phyloP scores from a whole-genome alignment of 2,113 vertebrate genomes.

The Urocitellus parryii region DNA sequence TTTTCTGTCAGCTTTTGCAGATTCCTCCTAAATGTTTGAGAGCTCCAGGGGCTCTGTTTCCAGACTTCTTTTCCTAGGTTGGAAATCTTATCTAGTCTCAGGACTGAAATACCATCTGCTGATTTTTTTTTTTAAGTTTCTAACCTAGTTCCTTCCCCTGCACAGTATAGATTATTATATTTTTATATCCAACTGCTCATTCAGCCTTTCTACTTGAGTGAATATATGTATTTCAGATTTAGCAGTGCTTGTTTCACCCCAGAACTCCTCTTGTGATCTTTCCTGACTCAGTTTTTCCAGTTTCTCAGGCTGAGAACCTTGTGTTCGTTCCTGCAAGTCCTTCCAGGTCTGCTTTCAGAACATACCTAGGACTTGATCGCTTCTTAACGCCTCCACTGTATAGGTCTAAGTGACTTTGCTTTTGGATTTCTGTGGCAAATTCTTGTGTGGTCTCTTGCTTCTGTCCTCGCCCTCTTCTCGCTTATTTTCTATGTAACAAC shows the following conservation, averaged over 20 bases:
- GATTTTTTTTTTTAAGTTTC: not conserved
- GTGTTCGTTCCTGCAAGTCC: not conserved
- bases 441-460: not conserved
- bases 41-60: not conserved
- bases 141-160: not conserved
- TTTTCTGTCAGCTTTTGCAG: not conserved
- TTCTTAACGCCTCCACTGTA: not conserved
- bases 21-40: not conserved
- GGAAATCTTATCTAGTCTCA: not conserved
- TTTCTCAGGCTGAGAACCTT: not conserved
- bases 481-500: not conserved
- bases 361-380: not conserved
- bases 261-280: not conserved
- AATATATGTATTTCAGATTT: not conserved
- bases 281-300: not conserved
- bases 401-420: not conserved
- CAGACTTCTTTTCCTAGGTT: not conserved
- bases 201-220: not conserved
- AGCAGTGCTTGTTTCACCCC: not conserved
- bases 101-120: not conserved
- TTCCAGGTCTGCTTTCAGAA: conserved; percentile 20
- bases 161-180: not conserved
- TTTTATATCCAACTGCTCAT: not conserved
- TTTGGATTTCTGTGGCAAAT: not conserved
- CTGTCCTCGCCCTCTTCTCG: not conserved